Evolutionary conservation across 2,113 vertebrate genomes (phyloP), one percentile per base, ranked within the genome.

Genomic region (Montifringilla adamsi): DNA sequence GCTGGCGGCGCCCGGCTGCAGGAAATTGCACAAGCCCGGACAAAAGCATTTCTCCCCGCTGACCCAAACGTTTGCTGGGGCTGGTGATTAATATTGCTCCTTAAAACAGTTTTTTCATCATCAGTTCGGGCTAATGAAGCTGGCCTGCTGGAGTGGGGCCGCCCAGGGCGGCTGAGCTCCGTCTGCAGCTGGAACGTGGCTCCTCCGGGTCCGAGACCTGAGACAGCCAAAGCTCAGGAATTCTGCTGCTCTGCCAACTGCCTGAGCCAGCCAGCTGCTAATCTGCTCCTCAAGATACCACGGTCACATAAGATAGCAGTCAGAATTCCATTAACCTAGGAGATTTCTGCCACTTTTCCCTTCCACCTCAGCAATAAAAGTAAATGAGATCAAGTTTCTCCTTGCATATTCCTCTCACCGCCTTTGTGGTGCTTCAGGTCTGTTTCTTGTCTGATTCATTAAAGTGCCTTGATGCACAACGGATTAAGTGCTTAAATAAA

Each of bases 401-500:
- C 47, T 90, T 11, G 6, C 68, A 3, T 86, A 60, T 63, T 93
- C 72, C 93, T 88, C 92, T 85, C 83, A 49, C 90, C 30, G 19
- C 83, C 74, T 95, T 94, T 84, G 92, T 92, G 17, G 0, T 52
- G 60, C 91, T 97, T 68, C 90, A 92, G 90, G 92, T 93, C 82
- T 90, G 76, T 43, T 94, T 86, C 92, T 93, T 94, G 83, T 68
- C 93, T 95, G 86, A 96, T 92, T 96, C 93, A 94, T 94, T 94
- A 93, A 89, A 94, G 83, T 90, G 68, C 79, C 76, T 84, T 90
- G 93, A 92, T 94, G 92, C 92, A 90, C 92, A 96, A 87, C 67
- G 76, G 95, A 96, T 97, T 95, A 95, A 96, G 60, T 86, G 64
- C 92, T 96, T 95, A 93, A 90, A 90, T 96, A 96, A 96, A 94